Conservation (phyloP, 64 coral and sea anemone species). For the Actinia tenebrosa region DNA sequence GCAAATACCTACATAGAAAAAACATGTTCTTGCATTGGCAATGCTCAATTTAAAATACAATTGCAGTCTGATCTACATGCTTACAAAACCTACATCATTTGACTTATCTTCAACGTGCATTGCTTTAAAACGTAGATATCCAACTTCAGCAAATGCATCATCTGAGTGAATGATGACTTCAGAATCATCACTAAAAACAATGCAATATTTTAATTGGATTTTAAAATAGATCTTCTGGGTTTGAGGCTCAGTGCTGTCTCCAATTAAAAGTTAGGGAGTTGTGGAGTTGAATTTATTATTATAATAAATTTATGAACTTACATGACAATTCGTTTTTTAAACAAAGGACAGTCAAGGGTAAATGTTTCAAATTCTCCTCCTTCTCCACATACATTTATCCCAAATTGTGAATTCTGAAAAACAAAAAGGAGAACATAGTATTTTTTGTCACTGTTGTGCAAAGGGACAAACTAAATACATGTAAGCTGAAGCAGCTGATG, state of each 20-base stretch:
- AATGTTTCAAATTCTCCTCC: conserved; percentile 98
- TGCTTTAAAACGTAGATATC: conserved; percentile 75
- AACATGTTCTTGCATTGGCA: too few species aligned
- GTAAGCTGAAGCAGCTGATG: too few species aligned
- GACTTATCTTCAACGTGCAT: conserved; percentile 85
- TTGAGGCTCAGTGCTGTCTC: too few species aligned
- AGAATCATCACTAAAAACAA: conserved; percentile 70
- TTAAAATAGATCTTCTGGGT: too few species aligned
- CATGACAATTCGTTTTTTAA: conserved; percentile 87
- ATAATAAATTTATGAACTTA: conserved; percentile 22
- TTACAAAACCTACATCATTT: neutral
- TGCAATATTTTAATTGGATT: neutral
- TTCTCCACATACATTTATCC: conserved; percentile 89
- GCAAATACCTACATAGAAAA: too few species aligned
- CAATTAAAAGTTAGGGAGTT: too few species aligned
- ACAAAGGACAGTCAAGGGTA: conserved; percentile 91
- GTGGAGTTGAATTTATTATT: neutral
- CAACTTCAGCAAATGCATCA: conserved; percentile 96
- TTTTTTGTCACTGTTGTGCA: too few species aligned
- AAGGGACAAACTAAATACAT: too few species aligned
- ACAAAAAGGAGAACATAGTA: conserved; percentile 1
- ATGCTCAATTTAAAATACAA: too few species aligned
- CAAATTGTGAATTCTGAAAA: conserved; percentile 87
- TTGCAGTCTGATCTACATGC: neutral
- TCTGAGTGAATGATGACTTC: conserved; percentile 88